Evolutionary conservation across 2,797 vertebrate genomes (phyloP).

Genomic region (Smutsia gigantea): DNA sequence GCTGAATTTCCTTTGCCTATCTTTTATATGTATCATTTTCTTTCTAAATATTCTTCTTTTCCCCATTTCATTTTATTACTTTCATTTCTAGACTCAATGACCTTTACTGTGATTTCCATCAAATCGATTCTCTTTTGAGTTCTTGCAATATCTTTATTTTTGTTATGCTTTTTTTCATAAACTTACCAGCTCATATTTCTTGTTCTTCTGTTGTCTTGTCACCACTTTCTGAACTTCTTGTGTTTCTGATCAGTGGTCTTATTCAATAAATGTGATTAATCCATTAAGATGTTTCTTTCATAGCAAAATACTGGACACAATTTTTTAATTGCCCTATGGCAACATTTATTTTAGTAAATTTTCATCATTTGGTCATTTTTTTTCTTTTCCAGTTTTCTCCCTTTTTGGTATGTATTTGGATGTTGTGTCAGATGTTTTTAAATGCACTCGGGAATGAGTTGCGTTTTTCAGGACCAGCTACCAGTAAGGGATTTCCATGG

Average conservation of each 20-base stretch:
- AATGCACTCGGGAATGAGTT: background rate
- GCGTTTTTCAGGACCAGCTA: background rate
- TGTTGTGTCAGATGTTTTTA: background rate
- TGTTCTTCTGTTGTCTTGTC: background rate
- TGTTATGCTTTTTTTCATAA: background rate
- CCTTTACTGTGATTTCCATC: background rate
- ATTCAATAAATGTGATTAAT: background rate
- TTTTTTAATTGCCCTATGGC: background rate
- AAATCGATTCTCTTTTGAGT: background rate
- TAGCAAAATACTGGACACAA: background rate
- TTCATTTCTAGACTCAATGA: background rate
- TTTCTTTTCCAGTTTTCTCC: background rate
- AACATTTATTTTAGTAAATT: background rate
- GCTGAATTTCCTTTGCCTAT: background rate
- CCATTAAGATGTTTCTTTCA: background rate
- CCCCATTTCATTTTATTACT: background rate
- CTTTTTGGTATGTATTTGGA: background rate
- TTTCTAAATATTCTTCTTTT: background rate
- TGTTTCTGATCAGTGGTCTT: background rate
- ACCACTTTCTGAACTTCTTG: background rate
- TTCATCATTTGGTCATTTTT: background rate
- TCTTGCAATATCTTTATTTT: background rate
- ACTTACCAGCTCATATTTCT: background rate
- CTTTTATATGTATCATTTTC: background rate
- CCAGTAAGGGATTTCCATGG: background rate